phyloP scores from a whole-genome alignment of 2,797 vertebrate species.

The Neomorphus geoffroyi region DNA sequence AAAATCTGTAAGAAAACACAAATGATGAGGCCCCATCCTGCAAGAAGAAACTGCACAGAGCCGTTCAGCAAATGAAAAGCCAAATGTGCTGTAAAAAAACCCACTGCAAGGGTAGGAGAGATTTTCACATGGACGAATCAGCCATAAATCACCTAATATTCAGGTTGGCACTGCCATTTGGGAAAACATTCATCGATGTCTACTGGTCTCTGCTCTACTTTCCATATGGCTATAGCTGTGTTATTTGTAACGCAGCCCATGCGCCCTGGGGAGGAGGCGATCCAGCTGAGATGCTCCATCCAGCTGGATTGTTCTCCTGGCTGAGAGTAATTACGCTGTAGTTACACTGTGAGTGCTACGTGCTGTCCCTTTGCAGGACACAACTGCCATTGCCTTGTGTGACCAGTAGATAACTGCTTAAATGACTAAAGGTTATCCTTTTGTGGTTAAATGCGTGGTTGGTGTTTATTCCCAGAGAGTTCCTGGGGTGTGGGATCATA shows the following conservation, averaged over 20 bases:
- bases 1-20: neutral
- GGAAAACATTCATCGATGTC: conserved; percentile 15
- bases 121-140: conserved; percentile 44
- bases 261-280: neutral
- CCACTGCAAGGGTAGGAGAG: neutral
- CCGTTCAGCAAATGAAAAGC: conserved; percentile 29
- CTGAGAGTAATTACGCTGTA: neutral
- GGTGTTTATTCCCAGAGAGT: neutral
- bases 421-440: neutral
- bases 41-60: conserved; percentile 26
- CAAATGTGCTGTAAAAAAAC: conserved; percentile 59
- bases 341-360: neutral
- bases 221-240: neutral
- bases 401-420: neutral
- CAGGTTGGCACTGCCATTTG: conserved; percentile 25
- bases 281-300: neutral
- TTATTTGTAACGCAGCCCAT: neutral
- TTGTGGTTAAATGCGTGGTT: neutral
- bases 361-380: neutral
- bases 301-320: neutral
- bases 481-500: neutral
- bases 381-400: neutral
- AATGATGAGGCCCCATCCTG: conserved; percentile 11
- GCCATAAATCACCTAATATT: conserved; percentile 44
- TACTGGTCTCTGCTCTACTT: neutral